Percentiles rank a stretch among this genome's conserved stretches.
These are phyloP conservation scores for Himalopsyche anomala DNA, from an alignment of 2,888 invertebrate species.

Conservation along the genomic window DNA sequence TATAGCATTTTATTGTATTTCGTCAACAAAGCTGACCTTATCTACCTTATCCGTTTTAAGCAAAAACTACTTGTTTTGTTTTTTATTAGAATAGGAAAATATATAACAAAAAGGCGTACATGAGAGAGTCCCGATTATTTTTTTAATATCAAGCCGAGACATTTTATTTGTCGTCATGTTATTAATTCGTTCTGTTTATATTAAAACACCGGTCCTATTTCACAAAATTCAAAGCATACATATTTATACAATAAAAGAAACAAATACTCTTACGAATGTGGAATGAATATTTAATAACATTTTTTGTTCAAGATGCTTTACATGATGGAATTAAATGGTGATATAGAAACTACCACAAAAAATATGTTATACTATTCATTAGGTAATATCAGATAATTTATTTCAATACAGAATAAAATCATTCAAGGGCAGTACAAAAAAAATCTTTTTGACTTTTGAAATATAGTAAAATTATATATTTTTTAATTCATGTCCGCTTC, in stretches of 20 bases:
- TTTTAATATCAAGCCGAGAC: constrained; percentile 11
- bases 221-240: background rate
- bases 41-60: background rate
- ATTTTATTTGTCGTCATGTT: constrained; percentile 24
- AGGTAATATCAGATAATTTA: too few species aligned
- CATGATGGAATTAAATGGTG: too few species aligned
- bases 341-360: too few species aligned
- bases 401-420: too few species aligned
- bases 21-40: background rate
- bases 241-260: background rate
- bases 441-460: too few species aligned
- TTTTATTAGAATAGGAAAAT: constrained; percentile 5
- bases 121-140: background rate
- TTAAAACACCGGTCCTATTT: constrained; percentile 29
- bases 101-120: constrained; percentile 19
- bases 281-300: background rate
- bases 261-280: background rate
- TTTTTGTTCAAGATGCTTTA: too few species aligned
- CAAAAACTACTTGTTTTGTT: background rate
- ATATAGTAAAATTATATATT: too few species aligned
- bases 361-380: too few species aligned
- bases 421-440: too few species aligned
- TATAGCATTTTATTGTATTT: background rate
- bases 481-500: too few species aligned
- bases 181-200: constrained; percentile 34